Conservation (phyloP, 2,888 invertebrate species). For the Hirtodrosophila alboralis region DNA sequence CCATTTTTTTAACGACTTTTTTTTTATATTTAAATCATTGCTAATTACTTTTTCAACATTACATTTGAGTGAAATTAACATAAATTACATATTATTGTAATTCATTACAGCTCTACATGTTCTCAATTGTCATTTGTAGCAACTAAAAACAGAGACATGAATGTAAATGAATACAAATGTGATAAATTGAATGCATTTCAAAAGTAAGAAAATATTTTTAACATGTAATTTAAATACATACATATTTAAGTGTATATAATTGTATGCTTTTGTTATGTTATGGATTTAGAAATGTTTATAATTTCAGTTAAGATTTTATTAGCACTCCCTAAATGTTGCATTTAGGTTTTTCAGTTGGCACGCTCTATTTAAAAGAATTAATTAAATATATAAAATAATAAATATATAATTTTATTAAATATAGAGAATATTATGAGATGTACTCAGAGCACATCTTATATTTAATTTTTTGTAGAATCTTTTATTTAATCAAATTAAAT, state of each 20-base stretch:
- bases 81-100: constrained; percentile 51
- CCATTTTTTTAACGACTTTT: neutral
- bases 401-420: too few species aligned
- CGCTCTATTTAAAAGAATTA: too few species aligned
- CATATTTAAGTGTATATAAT: neutral
- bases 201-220: constrained; percentile 10
- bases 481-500: too few species aligned
- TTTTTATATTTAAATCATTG: constrained; percentile 37
- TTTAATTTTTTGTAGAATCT: too few species aligned
- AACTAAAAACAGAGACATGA: constrained; percentile 31
- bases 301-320: constrained; percentile 4
- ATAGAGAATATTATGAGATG: too few species aligned
- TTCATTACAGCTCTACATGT: constrained; percentile 46
- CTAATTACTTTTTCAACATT: constrained; percentile 58
- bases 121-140: constrained; percentile 52
- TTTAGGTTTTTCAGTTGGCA: too few species aligned
- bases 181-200: neutral
- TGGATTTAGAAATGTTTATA: neutral
- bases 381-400: too few species aligned
- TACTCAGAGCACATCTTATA: too few species aligned
- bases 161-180: constrained; percentile 25
- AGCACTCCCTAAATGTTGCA: too few species aligned
- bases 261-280: too few species aligned
- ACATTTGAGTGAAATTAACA: constrained; percentile 41
- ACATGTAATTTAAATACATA: constrained; percentile 32